Base-by-base conservation (phyloP, 37 sponge, comb jelly and placozoan species). In the Lycopodina hypogea region DNA sequence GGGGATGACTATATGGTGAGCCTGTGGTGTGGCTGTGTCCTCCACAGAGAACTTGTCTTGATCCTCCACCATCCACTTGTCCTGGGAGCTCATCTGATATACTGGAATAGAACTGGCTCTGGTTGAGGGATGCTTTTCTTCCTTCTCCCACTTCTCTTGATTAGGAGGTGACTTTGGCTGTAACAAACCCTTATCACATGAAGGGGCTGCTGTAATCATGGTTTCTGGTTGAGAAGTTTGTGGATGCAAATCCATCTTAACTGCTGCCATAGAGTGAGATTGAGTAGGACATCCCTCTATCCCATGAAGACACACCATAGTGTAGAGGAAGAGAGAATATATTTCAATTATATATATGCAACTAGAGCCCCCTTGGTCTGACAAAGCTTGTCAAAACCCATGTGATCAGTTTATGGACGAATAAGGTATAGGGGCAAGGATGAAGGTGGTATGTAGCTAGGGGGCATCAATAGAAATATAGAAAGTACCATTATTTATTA, bases 1-100 rank as follows among this genome's bases (percentile, higher is more conserved):
- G 40, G 99, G 99, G 26, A 98, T 91, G 33, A 96, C 75, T 58
- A 98, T 89, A 56, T 83, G 78, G 56, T 91, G 88, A 8, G 83
- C 75, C 76, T 98, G 99, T 32, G 78, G 48, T 0, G 34, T 78
- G 67, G 78, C 78, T 3, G 67, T 35, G 36, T 93, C 88, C 61
- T 86, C 88, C 60, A 53, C 42, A 3, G 77, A 68, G n/a, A 91
- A 78, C 21, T 61, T 78, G 38, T 90, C 91, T 35, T 42, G 42
- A 21, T 9, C 37, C 28, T 80, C 69, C 38, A 57, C 58, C 28
- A 53, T 56, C 36, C 63, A 69, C 26, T 68, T 79, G 38, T 68
- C 71, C 50, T 69, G 77, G 4, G 52, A 36, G 30, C 33, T 65
- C 66, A 65, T 8, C 33, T 65, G 17, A 4, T 12, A 4, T n/a